phyloP scores from a whole-genome alignment of 2,113 vertebrate genomes.

The Cyanocitta stelleri region DNA sequence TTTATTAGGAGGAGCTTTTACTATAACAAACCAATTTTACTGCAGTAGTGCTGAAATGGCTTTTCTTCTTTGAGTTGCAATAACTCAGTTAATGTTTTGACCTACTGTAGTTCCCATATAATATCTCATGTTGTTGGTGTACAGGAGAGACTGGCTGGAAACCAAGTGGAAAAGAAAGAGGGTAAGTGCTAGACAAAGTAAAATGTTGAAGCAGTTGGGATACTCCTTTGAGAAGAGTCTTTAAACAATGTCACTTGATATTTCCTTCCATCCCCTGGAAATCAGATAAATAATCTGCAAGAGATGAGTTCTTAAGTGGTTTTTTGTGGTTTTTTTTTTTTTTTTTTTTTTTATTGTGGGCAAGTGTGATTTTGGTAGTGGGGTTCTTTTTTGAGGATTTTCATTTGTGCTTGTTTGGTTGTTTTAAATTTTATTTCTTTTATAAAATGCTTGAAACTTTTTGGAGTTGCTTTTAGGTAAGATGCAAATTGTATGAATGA shows the following conservation, averaged over 20 bases:
- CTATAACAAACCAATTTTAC: not conserved
- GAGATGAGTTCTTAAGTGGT: not conserved
- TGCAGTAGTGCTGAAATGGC: not conserved
- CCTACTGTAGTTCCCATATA: conserved; percentile 56
- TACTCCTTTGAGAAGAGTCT: not conserved
- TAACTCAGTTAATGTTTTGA: conserved; percentile 56
- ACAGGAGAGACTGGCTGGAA: conserved; percentile 99
- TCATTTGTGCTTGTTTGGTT: not conserved
- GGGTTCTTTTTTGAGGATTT: not conserved
- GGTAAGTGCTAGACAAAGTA: conserved; percentile 61
- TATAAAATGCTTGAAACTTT: not conserved
- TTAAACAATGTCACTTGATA: not conserved
- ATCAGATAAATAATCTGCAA: not conserved
- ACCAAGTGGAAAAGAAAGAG: conserved; percentile 86
- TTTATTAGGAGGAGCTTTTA: conserved; percentile 16
- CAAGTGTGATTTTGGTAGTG: not conserved
- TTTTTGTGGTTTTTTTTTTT: not conserved
- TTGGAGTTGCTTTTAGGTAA: not conserved
- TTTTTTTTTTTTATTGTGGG: not conserved
- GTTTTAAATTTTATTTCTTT: not conserved
- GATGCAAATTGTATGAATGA: not conserved
- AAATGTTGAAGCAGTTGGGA: not conserved
- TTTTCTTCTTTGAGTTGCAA: conserved; percentile 25
- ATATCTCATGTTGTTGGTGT: conserved; percentile 68
- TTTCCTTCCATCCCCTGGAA: not conserved